These are phyloP conservation scores for Eudemis profundana DNA, from an alignment of 2,888 invertebrate species.

Conservation along the genomic window DNA sequence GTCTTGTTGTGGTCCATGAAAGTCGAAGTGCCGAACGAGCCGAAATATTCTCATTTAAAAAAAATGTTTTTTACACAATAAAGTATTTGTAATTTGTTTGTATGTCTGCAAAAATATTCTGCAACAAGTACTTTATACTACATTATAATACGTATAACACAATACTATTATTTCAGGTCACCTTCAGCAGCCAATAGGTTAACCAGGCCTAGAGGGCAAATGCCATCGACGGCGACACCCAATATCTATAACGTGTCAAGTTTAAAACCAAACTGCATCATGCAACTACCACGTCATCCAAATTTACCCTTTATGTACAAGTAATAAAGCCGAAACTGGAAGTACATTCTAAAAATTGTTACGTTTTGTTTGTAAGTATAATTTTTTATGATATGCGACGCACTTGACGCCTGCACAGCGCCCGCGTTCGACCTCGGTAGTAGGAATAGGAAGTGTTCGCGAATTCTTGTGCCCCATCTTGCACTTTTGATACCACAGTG, in stretches of 20 bases:
- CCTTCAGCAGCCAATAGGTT: conserved; percentile 4
- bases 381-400: conserved; percentile 13
- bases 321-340: background rate
- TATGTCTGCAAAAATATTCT: too few species aligned
- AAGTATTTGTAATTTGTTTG: too few species aligned
- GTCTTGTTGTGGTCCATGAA: too few species aligned
- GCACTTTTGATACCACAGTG: background rate
- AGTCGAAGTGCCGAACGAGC: too few species aligned
- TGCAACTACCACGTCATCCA: too few species aligned
- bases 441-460: conserved; percentile 23
- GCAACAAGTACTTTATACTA: background rate
- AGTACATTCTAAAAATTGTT: background rate
- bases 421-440: conserved; percentile 18
- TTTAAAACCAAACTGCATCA: background rate
- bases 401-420: conserved; percentile 2
- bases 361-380: background rate
- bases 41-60: too few species aligned
- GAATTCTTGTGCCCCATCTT: conserved; percentile 13
- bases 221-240: background rate
- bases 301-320: background rate
- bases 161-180: background rate
- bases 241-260: conserved; percentile 6
- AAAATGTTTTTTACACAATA: too few species aligned
- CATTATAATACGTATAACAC: background rate
- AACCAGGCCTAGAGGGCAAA: background rate